Evolutionary conservation across 2,888 invertebrate genomes (phyloP).

Genomic region (Zonitis immaculata): DNA sequence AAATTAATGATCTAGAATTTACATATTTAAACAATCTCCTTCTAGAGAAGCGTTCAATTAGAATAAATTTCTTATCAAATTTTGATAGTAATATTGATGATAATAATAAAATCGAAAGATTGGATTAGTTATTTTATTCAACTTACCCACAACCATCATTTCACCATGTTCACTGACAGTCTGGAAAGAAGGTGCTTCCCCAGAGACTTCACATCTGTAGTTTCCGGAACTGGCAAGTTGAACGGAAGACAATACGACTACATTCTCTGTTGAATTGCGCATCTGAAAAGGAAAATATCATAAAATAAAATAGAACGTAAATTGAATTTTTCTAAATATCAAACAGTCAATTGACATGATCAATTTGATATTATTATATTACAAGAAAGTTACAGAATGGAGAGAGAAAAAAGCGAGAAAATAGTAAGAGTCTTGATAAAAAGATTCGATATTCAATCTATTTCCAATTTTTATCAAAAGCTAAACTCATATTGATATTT

Average conservation of each 20-base stretch:
- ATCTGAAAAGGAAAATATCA: conserved; percentile 49
- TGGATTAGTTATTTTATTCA: not conserved
- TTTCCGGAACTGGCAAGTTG: conserved; percentile 61
- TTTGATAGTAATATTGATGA: not conserved
- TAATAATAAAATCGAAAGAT: not conserved
- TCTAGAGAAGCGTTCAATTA: not conserved
- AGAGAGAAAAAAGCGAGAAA: not conserved
- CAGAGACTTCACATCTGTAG: conserved; percentile 67
- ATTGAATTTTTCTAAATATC: too few relatives aligned
- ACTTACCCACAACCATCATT: conserved; percentile 67
- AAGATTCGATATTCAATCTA: conserved; percentile 47
- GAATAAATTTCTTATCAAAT: not conserved
- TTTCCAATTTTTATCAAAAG: conserved; percentile 47
- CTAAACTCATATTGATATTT: conserved; percentile 30
- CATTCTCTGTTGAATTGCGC: conserved; percentile 63
- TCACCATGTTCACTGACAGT: conserved; percentile 63
- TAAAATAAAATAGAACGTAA: conserved; percentile 23
- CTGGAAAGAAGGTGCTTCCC: conserved; percentile 66
- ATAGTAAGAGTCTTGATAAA: conserved; percentile 31
- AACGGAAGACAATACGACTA: conserved; percentile 61
- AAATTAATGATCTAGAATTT: conserved; percentile 18
- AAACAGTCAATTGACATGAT: too few relatives aligned
- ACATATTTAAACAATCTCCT: conserved; percentile 9
- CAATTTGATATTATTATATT: too few relatives aligned
- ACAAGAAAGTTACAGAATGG: too few relatives aligned